Evolutionary conservation across 35 echinoderm and acorn worm genomes (phyloP), one percentile per base, ranked within the genome.

Genomic region (Stichopus chloronotus): DNA sequence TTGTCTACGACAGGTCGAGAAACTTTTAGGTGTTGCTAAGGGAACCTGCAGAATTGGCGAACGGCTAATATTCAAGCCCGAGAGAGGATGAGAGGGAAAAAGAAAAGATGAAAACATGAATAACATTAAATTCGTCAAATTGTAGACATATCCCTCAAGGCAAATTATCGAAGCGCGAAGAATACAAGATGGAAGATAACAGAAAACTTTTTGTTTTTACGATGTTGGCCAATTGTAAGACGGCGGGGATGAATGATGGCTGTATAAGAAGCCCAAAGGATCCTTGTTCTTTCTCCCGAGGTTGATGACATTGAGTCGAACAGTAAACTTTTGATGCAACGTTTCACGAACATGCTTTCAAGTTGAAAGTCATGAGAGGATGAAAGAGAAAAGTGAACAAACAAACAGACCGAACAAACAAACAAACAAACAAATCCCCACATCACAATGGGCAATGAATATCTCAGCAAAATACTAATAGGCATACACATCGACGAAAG

Each of bases 11-110:
- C 69, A 74, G 69, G 69, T 74, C 69, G 69, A n/a, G 22, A 74
- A 74, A 74, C 69, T 74, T 74, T 43, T 74, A n/a, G 69, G 69
- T 74, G 69, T 74, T 74, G 69, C 69, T 74, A 74, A n/a, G 69
- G 69, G 69, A 74, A 74, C 69, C 69, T 43, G 30, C 30, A 20
- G 19, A 43, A 74, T 20, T 74, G 69, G 69, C 69, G 59, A 61
- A 61, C 59, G 59, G 14, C 8, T 74, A 74, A 74, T 14, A 74
- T 74, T 74, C 69, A 20, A 19, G 69, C 19, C 59, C 14, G 59
- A 74, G 13, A 74, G 69, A 74, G 6, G 69, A 20, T 43, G 30
- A 43, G 30, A 43, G 30, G 30, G 1, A 43, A 43, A 43, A 43
- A n/a, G n/a, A n/a, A 43, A 43, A 14, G 69, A 16, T 43, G 69